These are phyloP conservation scores for Magallana angulata DNA, from an alignment of 1,140 invertebrate species.

Conservation along the genomic window DNA sequence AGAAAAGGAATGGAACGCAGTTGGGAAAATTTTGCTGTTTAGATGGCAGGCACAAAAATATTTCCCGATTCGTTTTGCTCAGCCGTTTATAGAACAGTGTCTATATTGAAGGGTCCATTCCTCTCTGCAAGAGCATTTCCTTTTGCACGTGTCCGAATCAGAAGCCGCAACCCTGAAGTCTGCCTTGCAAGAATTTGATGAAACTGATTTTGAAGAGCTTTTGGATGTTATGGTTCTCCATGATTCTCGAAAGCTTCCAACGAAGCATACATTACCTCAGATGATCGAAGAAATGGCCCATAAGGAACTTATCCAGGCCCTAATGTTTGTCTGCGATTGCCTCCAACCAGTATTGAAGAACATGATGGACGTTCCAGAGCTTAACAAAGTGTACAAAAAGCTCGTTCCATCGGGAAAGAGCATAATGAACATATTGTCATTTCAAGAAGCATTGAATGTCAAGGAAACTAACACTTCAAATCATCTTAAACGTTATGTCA, in stretches of 20 bases:
- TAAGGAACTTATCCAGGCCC: conserved; percentile 36
- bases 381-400: not conserved
- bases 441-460: not conserved
- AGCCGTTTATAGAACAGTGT: conserved; percentile 1
- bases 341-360: conserved; percentile 18
- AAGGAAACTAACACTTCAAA: not conserved
- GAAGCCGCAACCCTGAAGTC: conserved; percentile 17
- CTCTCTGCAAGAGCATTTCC: conserved; percentile 34
- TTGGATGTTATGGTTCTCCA: conserved; percentile 18
- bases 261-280: conserved; percentile 7
- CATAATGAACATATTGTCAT: not conserved
- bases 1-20: conserved; percentile 32
- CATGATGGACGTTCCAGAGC: not conserved
- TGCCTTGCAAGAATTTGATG: conserved; percentile 2
- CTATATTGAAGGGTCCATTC: not conserved
- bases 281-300: conserved; percentile 43
- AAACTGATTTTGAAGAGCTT: conserved; percentile 36
- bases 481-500: conserved; percentile 35
- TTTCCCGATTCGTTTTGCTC: conserved; percentile 34
- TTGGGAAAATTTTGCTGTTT: conserved; percentile 35
- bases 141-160: not conserved
- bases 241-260: conserved; percentile 24
- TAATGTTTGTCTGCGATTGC: conserved; percentile 45
- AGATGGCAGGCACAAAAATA: conserved; percentile 36
- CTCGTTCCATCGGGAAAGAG: conserved; percentile 1